Evolutionary conservation across 1,140 invertebrate genomes (phyloP), one percentile per base, ranked within the genome.

Genomic region (Spodoptera frugiperda): DNA sequence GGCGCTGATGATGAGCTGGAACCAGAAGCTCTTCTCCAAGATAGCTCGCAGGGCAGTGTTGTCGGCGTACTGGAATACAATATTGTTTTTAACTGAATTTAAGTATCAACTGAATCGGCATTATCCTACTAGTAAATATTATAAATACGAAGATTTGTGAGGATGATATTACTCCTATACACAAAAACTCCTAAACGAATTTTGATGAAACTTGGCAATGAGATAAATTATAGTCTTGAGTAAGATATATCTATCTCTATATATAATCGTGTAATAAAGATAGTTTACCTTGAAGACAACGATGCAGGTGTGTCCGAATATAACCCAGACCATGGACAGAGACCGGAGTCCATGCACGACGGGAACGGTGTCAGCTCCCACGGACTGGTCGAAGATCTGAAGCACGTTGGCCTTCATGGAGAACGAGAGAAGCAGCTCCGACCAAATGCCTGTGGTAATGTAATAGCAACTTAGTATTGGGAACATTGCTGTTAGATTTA

Each of bases 241-340:
- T n/a, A n/a, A n/a, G n/a, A n/a, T n/a, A n/a, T n/a, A n/a, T n/a
- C n/a, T n/a, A n/a, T n/a, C n/a, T n/a, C n/a, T n/a, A n/a, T n/a
- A n/a, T n/a, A n/a, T n/a, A n/a, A n/a, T n/a, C n/a, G n/a, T n/a
- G n/a, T 33, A 33, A 33, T 33, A 6, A 33, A 33, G 6, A 9
- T 39, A 39, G 6, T 21, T 19, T 57, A 93, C 91, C 89, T 97
- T 98, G 89, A 98, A 98, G 1, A 96, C 96, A 63, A 97, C 95
- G 87, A 97, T 97, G 93, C 96, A 98, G 0, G 97, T 97, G 90
- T 99, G 98, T 0, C 98, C 98, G 2, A 98, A 95, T 55, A 99
- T 97, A 0, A 99, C 97, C 98, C 98, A 99, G 8, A 96, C 96
- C 97, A 98, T 98, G 80, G 97, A 98, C 49, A 98, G 95, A 0